Conservation (phyloP, 2,888 invertebrate species). For the Alitta virens region DNA sequence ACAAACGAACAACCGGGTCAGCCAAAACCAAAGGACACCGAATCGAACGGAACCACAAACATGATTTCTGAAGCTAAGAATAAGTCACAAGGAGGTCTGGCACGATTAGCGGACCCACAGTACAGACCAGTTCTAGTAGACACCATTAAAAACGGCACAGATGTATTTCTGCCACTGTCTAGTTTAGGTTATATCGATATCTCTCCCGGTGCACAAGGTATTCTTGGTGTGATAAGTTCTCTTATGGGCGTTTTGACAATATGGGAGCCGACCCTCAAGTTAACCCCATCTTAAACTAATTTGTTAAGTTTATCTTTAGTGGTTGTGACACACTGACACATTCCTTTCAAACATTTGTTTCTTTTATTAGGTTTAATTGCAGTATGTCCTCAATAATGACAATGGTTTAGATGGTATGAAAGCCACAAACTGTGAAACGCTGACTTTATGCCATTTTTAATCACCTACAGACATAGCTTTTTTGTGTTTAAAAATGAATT, state of each 20-base stretch:
- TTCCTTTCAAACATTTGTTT: too few species aligned
- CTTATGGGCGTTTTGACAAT: slow-evolving; percentile 74
- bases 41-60: background rate
- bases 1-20: slow-evolving; percentile 27
- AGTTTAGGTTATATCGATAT: slow-evolving; percentile 76
- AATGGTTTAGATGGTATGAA: too few species aligned
- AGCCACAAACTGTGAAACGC: too few species aligned
- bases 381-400: too few species aligned
- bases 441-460: too few species aligned
- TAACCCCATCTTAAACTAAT: slow-evolving; percentile 54
- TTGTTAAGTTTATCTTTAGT: too few species aligned
- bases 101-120: slow-evolving; percentile 32
- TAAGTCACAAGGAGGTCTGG: background rate
- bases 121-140: slow-evolving; percentile 67
- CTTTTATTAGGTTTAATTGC: too few species aligned
- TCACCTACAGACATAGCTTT: too few species aligned
- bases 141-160: slow-evolving; percentile 81
- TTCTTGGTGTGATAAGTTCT: slow-evolving; percentile 79
- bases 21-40: background rate
- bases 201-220: slow-evolving; percentile 75
- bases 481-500: too few species aligned
- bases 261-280: slow-evolving; percentile 75
- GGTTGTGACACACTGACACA: too few species aligned
- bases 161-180: slow-evolving; percentile 81
- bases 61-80: background rate